Evolutionary conservation across 2,113 vertebrate genomes (phyloP).

Genomic region (Anarrhichthys ocellatus): DNA sequence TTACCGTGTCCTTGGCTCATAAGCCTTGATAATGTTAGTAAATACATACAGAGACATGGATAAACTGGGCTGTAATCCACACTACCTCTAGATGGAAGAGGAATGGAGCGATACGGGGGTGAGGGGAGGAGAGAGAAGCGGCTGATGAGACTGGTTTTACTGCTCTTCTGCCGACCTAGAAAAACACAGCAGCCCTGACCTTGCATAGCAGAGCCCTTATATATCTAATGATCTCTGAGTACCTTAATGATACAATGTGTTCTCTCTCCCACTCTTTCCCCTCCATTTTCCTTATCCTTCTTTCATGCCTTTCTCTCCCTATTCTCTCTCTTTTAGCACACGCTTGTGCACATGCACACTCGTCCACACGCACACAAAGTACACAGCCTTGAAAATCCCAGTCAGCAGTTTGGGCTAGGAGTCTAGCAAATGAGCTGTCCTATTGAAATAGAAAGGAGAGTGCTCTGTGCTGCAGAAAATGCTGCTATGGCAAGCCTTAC

Average conservation of each 20-base stretch:
- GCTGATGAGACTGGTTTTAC: conserved; percentile 80
- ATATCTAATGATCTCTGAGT: conserved; percentile 85
- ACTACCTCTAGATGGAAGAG: conserved; percentile 53
- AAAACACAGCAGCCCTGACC: conserved; percentile 79
- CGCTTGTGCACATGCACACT: conserved; percentile 39
- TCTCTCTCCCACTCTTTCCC: conserved; percentile 61
- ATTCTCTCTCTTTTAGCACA: conserved; percentile 64
- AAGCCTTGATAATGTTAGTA: conserved; percentile 74
- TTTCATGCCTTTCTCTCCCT: conserved; percentile 53
- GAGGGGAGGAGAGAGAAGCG: conserved; percentile 53
- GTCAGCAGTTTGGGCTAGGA: conserved; percentile 85
- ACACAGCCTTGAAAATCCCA: conserved; percentile 79
- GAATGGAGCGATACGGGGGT: conserved; percentile 43
- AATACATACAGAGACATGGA: conserved; percentile 70
- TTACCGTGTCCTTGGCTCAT: conserved; percentile 74
- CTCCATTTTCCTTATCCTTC: conserved; percentile 67
- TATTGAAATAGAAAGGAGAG: conserved; percentile 86
- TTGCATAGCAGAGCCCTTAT: conserved; percentile 79
- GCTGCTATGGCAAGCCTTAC: conserved; percentile 82
- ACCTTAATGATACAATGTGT: conserved; percentile 81
- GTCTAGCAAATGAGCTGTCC: conserved; percentile 89
- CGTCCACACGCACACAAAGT: conserved; percentile 54
- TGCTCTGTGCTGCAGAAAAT: conserved; percentile 82
- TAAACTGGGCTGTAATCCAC: conserved; percentile 71
- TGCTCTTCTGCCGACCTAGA: conserved; percentile 74